phyloP scores from a whole-genome alignment of 2,113 vertebrate species.

The Corythornis madagascariensis region DNA sequence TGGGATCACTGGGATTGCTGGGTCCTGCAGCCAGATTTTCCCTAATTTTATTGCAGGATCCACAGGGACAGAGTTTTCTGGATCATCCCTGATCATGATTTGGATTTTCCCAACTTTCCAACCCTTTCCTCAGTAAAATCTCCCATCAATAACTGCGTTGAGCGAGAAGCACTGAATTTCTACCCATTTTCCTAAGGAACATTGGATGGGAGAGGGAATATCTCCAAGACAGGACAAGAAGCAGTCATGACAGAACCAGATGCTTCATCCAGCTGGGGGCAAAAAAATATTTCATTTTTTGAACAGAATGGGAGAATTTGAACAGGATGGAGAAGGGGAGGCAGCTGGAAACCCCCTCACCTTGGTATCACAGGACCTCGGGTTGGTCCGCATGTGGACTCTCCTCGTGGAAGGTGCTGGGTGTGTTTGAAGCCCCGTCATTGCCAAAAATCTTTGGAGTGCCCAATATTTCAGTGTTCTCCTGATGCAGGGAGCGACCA shows the following conservation, averaged over 20 bases:
- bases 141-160: accelerated
- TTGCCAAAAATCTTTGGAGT: background rate
- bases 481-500: background rate
- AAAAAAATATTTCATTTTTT: constrained; percentile 45
- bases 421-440: accelerated
- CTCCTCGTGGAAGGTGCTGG: background rate
- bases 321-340: background rate
- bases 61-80: background rate
- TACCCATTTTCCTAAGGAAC: background rate
- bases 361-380: background rate
- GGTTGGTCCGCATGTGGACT: background rate
- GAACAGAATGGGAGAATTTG: background rate
- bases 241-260: constrained; percentile 61
- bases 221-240: constrained; percentile 3
- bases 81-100: accelerated
- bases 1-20: background rate
- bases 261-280: constrained; percentile 52
- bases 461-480: background rate
- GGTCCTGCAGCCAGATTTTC: background rate
- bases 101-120: background rate
- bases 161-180: accelerated
- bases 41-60: background rate
- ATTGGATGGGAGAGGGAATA: accelerated
- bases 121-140: background rate
- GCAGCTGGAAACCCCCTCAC: background rate